phyloP scores from a whole-genome alignment of 1,140 invertebrate genomes.

The Drosophila ironensis region DNA sequence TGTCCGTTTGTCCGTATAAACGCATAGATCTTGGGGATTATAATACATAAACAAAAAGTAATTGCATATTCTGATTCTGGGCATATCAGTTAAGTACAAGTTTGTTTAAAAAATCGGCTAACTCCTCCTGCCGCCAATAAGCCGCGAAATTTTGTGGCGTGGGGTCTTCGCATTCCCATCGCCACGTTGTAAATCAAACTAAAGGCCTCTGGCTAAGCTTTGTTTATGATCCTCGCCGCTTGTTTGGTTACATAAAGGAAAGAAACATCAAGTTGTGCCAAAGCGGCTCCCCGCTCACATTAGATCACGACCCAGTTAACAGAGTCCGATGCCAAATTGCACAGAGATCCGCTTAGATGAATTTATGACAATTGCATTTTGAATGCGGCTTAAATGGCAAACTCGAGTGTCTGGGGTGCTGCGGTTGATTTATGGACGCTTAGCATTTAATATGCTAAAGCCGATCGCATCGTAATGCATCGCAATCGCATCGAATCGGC shows the following conservation, averaged over 20 bases:
- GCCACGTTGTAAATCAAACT: too few relatives aligned
- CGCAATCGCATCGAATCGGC: not conserved
- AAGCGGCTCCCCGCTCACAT: slow-evolving; percentile 17
- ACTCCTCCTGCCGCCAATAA: too few relatives aligned
- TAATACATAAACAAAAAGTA: too few relatives aligned
- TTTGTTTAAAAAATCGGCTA: too few relatives aligned
- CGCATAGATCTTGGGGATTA: too few relatives aligned
- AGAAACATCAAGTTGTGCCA: slow-evolving; percentile 4
- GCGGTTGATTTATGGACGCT: slow-evolving; percentile 57
- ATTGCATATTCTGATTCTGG: too few relatives aligned
- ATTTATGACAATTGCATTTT: slow-evolving; percentile 69
- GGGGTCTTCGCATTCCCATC: too few relatives aligned
- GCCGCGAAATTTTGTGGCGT: too few relatives aligned
- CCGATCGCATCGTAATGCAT: slow-evolving; percentile 23
- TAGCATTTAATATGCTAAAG: slow-evolving; percentile 49
- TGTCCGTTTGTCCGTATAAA: too few relatives aligned
- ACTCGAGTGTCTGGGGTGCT: slow-evolving; percentile 21
- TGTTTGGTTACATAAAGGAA: too few relatives aligned
- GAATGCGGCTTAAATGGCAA: slow-evolving; percentile 61
- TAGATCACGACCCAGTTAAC: slow-evolving; percentile 64
- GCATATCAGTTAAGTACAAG: too few relatives aligned
- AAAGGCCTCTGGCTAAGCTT: not conserved
- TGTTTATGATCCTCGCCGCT: not conserved
- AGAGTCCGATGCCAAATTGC: slow-evolving; percentile 22
- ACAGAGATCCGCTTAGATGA: slow-evolving; percentile 22